phyloP scores from a whole-genome alignment of 2,888 invertebrate species.

The Amphiduros pacificus region DNA sequence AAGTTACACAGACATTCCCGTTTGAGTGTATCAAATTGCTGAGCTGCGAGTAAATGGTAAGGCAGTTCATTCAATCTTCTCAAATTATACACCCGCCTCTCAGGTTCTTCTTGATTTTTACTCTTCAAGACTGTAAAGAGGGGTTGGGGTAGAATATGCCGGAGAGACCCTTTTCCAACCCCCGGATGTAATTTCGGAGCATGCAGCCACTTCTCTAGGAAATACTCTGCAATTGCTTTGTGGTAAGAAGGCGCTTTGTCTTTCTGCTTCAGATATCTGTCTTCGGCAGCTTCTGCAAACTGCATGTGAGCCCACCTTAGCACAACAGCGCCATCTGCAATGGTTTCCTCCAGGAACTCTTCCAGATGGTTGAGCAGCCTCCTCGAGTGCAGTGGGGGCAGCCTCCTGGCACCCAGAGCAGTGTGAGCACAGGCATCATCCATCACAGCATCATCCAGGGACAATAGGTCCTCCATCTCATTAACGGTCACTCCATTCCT shows the following conservation, averaged over 20 bases:
- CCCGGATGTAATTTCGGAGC: constrained; percentile 42
- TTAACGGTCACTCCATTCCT: constrained; percentile 79
- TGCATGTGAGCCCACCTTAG: constrained; percentile 71
- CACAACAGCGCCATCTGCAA: constrained; percentile 41
- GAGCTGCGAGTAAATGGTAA: constrained; percentile 71
- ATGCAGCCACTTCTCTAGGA: constrained; percentile 48
- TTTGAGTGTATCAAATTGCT: constrained; percentile 63
- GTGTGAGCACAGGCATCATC: constrained; percentile 33
- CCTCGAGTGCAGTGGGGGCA: constrained; percentile 47
- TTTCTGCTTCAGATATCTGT: constrained; percentile 64
- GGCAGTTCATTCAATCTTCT: constrained; percentile 82
- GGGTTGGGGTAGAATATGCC: constrained; percentile 41
- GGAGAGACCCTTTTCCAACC: constrained; percentile 35
- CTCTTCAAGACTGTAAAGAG: constrained; percentile 28
- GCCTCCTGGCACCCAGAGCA: constrained; percentile 40
- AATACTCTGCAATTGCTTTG: constrained; percentile 53
- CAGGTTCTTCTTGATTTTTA: background rate
- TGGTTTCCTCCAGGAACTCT: constrained; percentile 36
- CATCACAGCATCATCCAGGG: constrained; percentile 52
- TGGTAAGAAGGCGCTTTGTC: constrained; percentile 57
- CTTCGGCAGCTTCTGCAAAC: constrained; percentile 67
- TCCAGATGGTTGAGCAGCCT: constrained; percentile 41
- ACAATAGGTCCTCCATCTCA: constrained; percentile 71
- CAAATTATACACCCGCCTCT: constrained; percentile 67
- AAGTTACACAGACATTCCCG: constrained; percentile 75